Conservation (phyloP, 2,113 vertebrate species). For the Neopipo cinnamomea region DNA sequence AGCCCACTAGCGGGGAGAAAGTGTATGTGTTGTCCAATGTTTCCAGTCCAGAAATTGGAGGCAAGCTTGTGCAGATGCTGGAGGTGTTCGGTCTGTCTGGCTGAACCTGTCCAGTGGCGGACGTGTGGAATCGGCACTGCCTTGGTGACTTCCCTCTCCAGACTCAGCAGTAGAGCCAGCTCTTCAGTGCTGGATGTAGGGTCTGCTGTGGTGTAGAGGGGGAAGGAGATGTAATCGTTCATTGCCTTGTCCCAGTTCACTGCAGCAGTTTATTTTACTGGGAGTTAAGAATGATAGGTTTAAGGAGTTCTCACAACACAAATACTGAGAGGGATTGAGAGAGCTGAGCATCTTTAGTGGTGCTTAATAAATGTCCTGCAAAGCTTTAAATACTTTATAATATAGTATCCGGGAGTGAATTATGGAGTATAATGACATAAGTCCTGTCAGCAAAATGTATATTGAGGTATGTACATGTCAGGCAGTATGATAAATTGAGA, state of each 20-base stretch:
- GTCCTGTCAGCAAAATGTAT: background rate
- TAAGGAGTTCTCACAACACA: background rate
- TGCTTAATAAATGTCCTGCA: background rate
- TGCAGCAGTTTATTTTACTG: background rate
- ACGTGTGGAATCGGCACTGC: fast-evolving
- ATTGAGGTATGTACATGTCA: background rate
- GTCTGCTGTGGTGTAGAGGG: background rate
- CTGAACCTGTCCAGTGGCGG: background rate
- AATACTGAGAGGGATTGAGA: background rate
- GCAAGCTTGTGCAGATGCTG: fast-evolving
- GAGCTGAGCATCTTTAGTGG: background rate
- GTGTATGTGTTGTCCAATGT: fast-evolving
- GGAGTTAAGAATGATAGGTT: background rate
- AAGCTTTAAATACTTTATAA: background rate
- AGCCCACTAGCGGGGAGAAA: no score
- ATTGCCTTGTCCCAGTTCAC: background rate
- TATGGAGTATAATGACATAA: background rate
- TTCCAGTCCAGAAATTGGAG: background rate
- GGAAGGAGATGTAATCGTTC: background rate
- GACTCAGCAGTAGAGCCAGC: background rate
- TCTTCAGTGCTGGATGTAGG: background rate
- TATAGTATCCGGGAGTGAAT: background rate
- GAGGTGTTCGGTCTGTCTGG: background rate
- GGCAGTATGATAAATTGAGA: background rate
- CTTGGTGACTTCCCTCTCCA: background rate